A percentile compares a stretch with the other conserved stretches of the same genome.
These are phyloP conservation scores for Leiothrix lutea DNA, from an alignment of 2,113 vertebrate genomes.

Conservation along the genomic window DNA sequence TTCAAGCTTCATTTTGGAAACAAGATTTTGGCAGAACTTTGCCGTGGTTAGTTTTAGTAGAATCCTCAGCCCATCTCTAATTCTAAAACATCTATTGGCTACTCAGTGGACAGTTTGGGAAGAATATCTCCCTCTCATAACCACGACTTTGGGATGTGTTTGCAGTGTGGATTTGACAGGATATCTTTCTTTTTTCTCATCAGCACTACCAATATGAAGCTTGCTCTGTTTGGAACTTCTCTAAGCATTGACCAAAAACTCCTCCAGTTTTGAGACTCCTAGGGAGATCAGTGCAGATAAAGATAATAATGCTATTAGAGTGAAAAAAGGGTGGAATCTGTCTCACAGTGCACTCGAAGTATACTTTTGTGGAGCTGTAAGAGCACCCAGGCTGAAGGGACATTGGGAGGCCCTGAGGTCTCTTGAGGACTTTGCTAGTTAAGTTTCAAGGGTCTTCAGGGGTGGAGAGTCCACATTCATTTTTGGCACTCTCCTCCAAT, in stretches of 20 bases:
- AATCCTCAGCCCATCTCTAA: not conserved
- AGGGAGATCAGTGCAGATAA: not conserved
- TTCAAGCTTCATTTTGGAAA: not conserved
- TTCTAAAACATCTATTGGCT: not conserved
- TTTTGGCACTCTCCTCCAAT: not conserved
- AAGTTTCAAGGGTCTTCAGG: not conserved
- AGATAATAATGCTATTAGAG: not conserved
- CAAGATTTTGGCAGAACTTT: not conserved
- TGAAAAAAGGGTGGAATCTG: not conserved
- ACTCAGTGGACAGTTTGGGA: not conserved
- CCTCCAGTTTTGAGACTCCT: not conserved
- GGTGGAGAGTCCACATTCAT: fast-evolving
- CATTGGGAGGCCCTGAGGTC: not conserved
- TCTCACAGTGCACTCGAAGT: not conserved
- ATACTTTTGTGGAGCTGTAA: not conserved
- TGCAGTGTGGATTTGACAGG: fast-evolving
- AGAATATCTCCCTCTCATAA: not conserved
- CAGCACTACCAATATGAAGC: not conserved
- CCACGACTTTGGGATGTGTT: not conserved
- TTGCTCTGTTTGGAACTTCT: not conserved
- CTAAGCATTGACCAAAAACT: not conserved
- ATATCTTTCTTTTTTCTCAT: fast-evolving
- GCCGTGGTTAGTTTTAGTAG: not conserved
- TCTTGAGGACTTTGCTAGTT: not conserved
- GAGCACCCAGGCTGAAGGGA: not conserved